Base-by-base conservation (phyloP, 1,140 invertebrate species). In the Diorhabda elongata region DNA sequence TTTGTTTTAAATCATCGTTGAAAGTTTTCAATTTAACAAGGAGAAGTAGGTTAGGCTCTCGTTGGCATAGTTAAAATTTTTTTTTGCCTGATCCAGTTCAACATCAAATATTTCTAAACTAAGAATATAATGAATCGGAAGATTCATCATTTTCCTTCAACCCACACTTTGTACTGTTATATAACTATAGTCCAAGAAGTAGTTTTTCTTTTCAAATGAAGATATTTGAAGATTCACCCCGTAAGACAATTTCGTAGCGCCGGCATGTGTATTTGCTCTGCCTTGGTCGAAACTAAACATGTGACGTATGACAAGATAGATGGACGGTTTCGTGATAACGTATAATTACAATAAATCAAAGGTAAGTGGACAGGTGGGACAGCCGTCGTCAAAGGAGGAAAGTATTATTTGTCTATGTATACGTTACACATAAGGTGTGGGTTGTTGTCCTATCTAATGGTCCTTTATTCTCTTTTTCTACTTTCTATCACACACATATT, bases 261-360 rank as follows among this genome's bases (percentile, higher is more conserved):
- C n/a, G 6, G 4, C n/a, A 26, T 52, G 47, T 67, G 65, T 60
- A 67, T 67, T 60, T 60, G 65, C 65, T 67, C 58, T 57, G 9
- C 58, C 42, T 45, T 26, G 58, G 65, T 42, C 11, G 43, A 59
- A 60, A 60, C 42, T 58, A 67, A 67, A 67, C 65, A 67, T 45
- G 60, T 67, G 65, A 59, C 58, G 65, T 52, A 67, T 69, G 67
- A 65, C 66, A 66, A 72, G 73, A 74, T 72, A 67, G 73, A 76
- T 76, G 73, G 72, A 73, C 72, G 70, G 65, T 73, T 44, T 60
- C 58, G 68, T 74, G 76, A 77, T 77, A 77, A 76, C 75, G 69
- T 74, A 75, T 76, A 77, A 77, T 77, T 77, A 77, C 75, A 75
- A 76, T 77, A 77, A 77, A 77, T 77, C 76, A 77, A 75, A 74